phyloP scores from a whole-genome alignment of 2,888 invertebrate genomes.

The Ypsolopha scabrella region DNA sequence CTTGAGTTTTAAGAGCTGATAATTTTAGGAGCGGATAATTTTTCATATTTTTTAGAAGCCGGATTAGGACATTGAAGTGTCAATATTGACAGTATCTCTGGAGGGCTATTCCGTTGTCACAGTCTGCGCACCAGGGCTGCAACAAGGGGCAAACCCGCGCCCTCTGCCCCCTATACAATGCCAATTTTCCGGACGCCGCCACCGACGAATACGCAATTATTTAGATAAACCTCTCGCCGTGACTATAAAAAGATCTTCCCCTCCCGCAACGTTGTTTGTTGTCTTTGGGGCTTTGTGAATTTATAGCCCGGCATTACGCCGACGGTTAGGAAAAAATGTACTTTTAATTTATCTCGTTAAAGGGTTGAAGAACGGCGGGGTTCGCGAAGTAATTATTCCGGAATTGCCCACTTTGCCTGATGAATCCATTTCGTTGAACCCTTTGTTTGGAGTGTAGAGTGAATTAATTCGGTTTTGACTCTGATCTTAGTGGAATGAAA shows the following conservation, averaged over 20 bases:
- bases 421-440: constrained; percentile 59
- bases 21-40: no score
- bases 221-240: constrained; percentile 70
- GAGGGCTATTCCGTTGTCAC: not conserved
- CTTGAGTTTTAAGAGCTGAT: no score
- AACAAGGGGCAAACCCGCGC: constrained; percentile 6
- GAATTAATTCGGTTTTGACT: constrained; percentile 59
- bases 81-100: constrained; percentile 8
- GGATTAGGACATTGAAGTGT: constrained; percentile 10
- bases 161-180: constrained; percentile 35
- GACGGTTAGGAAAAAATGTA: constrained; percentile 68
- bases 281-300: constrained; percentile 68
- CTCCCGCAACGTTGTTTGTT: constrained; percentile 53
- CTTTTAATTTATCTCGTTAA: constrained; percentile 72
- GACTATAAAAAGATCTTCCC: constrained; percentile 69
- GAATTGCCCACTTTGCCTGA: constrained; percentile 69
- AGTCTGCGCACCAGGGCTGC: not conserved
- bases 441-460: constrained; percentile 50
- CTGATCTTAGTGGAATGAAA: constrained; percentile 51
- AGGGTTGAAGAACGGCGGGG: constrained; percentile 67
- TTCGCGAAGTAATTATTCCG: constrained; percentile 67
- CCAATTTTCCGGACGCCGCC: constrained; percentile 69
- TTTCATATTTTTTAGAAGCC: not conserved
- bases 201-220: constrained; percentile 63
- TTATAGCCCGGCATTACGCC: constrained; percentile 61